Conservation (phyloP, 2,888 invertebrate genomes). For the Galerucella calmariensis region DNA sequence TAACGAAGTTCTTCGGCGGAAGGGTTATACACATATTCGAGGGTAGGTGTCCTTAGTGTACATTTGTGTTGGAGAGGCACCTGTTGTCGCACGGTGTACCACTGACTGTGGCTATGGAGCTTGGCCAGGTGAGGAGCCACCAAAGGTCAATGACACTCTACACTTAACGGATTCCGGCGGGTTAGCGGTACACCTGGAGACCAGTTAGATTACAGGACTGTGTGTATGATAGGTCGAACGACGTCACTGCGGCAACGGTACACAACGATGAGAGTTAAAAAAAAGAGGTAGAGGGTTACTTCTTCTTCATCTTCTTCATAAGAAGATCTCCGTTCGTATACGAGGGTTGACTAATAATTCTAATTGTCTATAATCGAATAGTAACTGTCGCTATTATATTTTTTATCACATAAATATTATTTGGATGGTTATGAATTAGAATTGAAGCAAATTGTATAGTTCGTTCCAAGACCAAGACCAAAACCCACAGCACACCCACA, state of each 20-base stretch:
- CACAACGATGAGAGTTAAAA: conserved; percentile 36
- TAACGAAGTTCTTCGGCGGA: conserved; percentile 1
- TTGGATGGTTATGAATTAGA: no score
- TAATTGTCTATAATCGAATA: not conserved
- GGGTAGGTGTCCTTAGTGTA: conserved; percentile 25
- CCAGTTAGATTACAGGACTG: conserved; percentile 66
- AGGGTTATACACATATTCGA: conserved; percentile 3
- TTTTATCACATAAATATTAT: no score
- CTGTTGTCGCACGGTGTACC: conserved; percentile 64
- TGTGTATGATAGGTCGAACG: conserved; percentile 58
- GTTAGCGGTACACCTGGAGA: conserved; percentile 63
- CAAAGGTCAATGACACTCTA: conserved; percentile 64
- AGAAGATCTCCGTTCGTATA: conserved; percentile 20
- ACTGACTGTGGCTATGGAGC: conserved; percentile 60
- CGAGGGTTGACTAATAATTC: conserved; percentile 1
- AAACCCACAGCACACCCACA: no score
- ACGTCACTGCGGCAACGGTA: conserved; percentile 50
- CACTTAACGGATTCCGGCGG: conserved; percentile 61
- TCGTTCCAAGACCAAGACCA: no score
- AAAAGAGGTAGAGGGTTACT: conserved; percentile 41
- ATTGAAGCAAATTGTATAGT: no score
- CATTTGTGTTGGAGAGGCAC: conserved; percentile 53
- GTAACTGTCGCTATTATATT: no score
- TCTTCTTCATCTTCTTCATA: conserved; percentile 23
- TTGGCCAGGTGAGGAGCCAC: conserved; percentile 64